A percentile compares a stretch with the other conserved stretches of the same genome.
These are phyloP conservation scores for Gymnogyps californianus DNA, from an alignment of 2,113 vertebrate genomes.

Conservation along the genomic window DNA sequence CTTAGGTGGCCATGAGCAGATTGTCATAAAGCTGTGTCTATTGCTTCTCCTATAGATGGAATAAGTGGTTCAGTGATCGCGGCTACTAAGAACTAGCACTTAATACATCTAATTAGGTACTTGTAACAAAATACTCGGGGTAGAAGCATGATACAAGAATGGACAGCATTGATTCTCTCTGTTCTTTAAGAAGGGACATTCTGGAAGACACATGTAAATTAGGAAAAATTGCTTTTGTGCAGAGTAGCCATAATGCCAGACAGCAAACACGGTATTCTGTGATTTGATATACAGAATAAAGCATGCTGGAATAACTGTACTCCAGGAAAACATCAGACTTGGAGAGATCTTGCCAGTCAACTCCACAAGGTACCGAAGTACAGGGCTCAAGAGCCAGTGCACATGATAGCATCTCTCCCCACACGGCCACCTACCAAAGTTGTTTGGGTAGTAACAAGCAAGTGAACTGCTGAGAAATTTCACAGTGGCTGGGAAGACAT, in stretches of 20 bases:
- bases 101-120: neutral
- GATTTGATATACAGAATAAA: neutral
- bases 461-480: neutral
- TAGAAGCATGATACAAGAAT: accelerated
- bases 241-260: neutral
- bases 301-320: neutral
- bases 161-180: neutral
- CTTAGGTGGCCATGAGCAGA: neutral
- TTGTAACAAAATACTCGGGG: neutral
- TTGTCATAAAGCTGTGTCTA: neutral
- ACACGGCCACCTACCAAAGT: neutral
- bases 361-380: neutral
- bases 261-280: neutral
- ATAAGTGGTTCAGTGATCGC: neutral
- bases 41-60: neutral
- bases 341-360: neutral
- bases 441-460: neutral
- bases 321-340: neutral
- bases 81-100: neutral
- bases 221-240: neutral
- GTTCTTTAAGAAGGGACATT: neutral
- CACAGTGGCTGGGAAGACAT: neutral
- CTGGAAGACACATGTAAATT: neutral
- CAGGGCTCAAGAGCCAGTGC: neutral
- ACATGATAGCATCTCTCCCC: neutral